Conservation (phyloP, 2,797 vertebrate genomes). For the Vipera ursinii region DNA sequence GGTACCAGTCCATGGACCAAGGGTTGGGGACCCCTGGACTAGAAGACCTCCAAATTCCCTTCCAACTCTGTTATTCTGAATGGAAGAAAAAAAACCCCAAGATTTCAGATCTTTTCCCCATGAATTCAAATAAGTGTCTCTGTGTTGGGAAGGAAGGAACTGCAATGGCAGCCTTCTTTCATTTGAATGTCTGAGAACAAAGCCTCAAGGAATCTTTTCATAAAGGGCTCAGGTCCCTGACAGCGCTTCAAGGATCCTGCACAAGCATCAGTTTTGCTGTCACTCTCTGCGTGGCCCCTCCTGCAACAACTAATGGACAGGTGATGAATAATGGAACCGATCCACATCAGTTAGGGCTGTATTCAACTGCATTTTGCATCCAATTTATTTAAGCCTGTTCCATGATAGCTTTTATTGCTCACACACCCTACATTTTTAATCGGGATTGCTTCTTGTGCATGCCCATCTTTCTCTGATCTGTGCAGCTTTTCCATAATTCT, state of each 20-base stretch:
- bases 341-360: neutral
- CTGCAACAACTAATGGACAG: neutral
- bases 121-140: neutral
- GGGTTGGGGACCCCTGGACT: too few relatives aligned
- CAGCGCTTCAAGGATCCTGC: neutral
- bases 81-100: too few relatives aligned
- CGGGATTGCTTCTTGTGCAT: neutral
- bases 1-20: too few relatives aligned
- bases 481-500: neutral
- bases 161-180: neutral
- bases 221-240: neutral
- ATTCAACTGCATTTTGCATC: neutral
- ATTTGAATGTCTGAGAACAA: neutral
- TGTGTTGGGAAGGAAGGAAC: neutral
- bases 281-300: neutral
- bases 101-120: neutral
- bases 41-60: too few relatives aligned
- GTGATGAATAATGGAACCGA: neutral
- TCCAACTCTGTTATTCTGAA: too few relatives aligned
- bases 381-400: neutral
- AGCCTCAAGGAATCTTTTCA: neutral
- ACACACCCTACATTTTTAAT: neutral
- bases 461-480: neutral
- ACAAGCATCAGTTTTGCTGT: neutral
- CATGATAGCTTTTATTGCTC: neutral